Conservation (phyloP, 2,113 vertebrate species). For the Gadus macrocephalus region DNA sequence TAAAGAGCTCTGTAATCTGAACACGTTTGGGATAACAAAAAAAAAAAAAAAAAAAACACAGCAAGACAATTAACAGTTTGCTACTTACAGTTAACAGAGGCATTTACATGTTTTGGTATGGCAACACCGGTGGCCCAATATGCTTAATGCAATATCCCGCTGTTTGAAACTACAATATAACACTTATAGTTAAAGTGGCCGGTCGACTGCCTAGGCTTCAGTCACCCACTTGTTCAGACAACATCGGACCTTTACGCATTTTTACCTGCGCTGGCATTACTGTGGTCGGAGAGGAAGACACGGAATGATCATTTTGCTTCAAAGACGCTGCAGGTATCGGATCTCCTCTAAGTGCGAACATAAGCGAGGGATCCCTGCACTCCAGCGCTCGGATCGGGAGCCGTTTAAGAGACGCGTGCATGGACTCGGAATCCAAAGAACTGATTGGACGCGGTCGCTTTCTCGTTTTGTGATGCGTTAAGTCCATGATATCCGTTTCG, state of each 20-base stretch:
- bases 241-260: background rate
- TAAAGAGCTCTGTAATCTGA: too few relatives aligned
- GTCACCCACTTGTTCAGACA: background rate
- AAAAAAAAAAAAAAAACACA: too few relatives aligned
- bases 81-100: too few relatives aligned
- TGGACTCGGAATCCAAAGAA: conserved; percentile 60
- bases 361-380: conserved; percentile 53
- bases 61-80: too few relatives aligned
- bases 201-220: background rate
- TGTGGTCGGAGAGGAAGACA: conserved; percentile 62
- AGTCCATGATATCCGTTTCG: conserved; percentile 72
- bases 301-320: conserved; percentile 67
- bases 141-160: too few relatives aligned
- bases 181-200: background rate
- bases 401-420: conserved; percentile 65
- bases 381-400: conserved; percentile 62
- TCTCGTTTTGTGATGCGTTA: conserved; percentile 70
- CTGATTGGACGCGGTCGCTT: conserved; percentile 69
- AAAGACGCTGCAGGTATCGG: conserved; percentile 60
- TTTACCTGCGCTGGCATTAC: conserved; percentile 71
- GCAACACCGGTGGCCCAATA: too few relatives aligned
- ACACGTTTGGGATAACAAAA: too few relatives aligned
- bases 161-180: too few relatives aligned
- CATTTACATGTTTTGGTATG: too few relatives aligned
- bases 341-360: conserved; percentile 60